phyloP scores from a whole-genome alignment of 2,797 vertebrate genomes.

The Petrocephalus schoutedeni region DNA sequence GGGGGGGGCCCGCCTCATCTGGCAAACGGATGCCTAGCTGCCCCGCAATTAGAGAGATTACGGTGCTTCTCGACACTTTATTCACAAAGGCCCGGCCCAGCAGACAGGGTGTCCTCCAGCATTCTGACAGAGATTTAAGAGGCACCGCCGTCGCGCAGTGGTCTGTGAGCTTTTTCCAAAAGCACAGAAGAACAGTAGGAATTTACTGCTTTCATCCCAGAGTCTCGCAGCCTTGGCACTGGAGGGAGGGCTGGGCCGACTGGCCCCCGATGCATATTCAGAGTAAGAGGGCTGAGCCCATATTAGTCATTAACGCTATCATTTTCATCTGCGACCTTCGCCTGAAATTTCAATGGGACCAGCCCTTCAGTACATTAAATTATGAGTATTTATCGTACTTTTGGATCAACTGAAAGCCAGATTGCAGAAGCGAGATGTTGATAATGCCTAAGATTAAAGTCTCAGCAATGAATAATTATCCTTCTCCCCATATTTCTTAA shows the following conservation, averaged over 20 bases:
- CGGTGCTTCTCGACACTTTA: neutral
- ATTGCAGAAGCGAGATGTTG: conserved; percentile 56
- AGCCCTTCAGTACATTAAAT: neutral
- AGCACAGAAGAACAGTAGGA: neutral
- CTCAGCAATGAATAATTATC: conserved; percentile 55
- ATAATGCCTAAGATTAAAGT: conserved; percentile 59
- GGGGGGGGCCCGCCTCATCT: neutral
- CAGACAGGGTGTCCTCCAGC: neutral
- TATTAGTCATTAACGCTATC: neutral
- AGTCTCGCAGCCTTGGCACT: neutral
- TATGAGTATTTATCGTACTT: conserved; percentile 16
- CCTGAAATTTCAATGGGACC: neutral
- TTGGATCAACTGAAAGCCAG: conserved; percentile 48
- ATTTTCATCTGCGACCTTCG: neutral
- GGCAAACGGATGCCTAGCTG: neutral
- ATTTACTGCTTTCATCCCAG: neutral
- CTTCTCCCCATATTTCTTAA: conserved; percentile 40
- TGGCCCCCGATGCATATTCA: neutral
- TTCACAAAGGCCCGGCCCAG: neutral
- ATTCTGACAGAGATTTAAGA: neutral
- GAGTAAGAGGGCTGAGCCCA: neutral
- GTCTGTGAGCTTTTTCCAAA: conserved; percentile 16
- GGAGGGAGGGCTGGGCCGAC: neutral
- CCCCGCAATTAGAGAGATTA: neutral
- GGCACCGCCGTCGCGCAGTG: neutral